Evolutionary conservation across 2,113 vertebrate species (phyloP), one percentile per base, ranked within the genome.

Genomic region (Dromiciops gliroides): DNA sequence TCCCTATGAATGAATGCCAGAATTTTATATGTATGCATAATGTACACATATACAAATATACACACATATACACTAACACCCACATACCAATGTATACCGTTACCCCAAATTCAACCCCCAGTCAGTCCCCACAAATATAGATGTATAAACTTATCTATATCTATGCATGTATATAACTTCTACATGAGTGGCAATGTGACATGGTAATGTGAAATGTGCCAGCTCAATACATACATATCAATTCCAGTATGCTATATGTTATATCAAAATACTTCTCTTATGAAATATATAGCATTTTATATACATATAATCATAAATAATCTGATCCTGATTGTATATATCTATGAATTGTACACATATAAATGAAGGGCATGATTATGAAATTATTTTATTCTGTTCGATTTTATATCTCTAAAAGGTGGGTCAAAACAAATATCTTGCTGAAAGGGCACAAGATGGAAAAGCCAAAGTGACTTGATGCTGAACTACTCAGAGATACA

Each of bases 201-300:
- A 56, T 28, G 31, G 56, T 60, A 31, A 60, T 60, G 9, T 60
- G 28, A 8, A 60, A 31, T 60, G 28, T 31, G 26, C 10, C 56
- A 60, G 6, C 16, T 75, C 19, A 16, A 19, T 75, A 19, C 37
- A n/a, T 37, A n/a, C 14, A 75, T n/a, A n/a, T n/a, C 37, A 75
- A 75, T 11, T 4, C 5, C 19, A 5, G 14, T n/a, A 75, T 75
- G 0, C 4, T 31, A 75, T 75, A 37, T n/a, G 7, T 16, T 75
- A n/a, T 19, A 16, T n/a, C 60, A 75, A 12, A 75, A 75, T 75
- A n/a, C 31, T 67, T 67, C 12, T 75, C 37, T n/a, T n/a, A 37
- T 75, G 12, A 75, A 75, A 75, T n/a, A 1, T 2, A 1, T n/a
- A 1, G 14, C 4, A 16, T n/a, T 0, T 75, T n/a, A 14, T 7